Conservation (phyloP, 2,797 vertebrate genomes). For the Pantherophis vulpinus region DNA sequence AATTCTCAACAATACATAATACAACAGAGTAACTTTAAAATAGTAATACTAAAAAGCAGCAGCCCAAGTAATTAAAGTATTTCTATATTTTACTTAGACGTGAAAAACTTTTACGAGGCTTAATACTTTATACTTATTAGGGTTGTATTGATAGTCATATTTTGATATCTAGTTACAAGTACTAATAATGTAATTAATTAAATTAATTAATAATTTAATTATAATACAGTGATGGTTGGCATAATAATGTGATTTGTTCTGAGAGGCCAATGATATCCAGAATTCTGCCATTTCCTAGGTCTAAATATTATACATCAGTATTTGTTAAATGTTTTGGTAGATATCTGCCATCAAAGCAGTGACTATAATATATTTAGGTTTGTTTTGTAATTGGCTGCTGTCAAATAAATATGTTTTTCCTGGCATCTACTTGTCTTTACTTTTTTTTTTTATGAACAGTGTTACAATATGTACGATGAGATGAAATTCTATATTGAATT, state of each 20-base stretch:
- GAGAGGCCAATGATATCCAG: fast-evolving
- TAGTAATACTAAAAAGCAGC: background rate
- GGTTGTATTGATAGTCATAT: background rate
- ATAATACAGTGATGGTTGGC: background rate
- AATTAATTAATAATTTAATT: background rate
- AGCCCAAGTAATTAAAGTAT: background rate
- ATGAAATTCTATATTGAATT: background rate
- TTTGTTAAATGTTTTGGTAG: background rate
- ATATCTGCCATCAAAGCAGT: fast-evolving
- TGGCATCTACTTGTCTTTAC: background rate
- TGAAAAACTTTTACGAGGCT: background rate
- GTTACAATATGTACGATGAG: background rate
- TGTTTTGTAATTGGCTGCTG: background rate
- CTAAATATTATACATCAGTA: background rate
- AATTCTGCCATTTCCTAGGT: background rate
- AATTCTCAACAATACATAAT: background rate
- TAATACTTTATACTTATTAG: background rate
- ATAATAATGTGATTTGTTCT: conserved; percentile 14
- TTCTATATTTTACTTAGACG: background rate
- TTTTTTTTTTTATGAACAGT: background rate
- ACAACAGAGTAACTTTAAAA: background rate
- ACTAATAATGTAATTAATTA: background rate
- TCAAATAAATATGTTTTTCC: conserved; percentile 50
- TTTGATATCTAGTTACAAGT: background rate
- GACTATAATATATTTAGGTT: background rate